These are phyloP conservation scores for Lamellibrachia columna DNA, from an alignment of 2,888 invertebrate genomes.

Conservation along the genomic window DNA sequence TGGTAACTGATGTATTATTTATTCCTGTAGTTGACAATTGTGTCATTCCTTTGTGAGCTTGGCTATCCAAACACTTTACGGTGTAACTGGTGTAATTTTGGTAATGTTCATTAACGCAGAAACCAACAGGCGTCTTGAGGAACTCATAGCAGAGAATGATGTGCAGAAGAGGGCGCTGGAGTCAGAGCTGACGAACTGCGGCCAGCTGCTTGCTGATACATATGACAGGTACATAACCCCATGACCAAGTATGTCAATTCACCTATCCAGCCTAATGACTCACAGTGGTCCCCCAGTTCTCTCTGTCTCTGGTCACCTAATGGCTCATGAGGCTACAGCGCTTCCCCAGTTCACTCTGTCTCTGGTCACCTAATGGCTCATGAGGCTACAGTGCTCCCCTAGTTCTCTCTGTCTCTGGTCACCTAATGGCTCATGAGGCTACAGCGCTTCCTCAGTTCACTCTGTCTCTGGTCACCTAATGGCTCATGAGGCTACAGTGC, in stretches of 20 bases:
- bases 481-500: no score
- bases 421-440: no score
- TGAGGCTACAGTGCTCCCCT: no score
- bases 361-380: no score
- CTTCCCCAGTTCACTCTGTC: no score
- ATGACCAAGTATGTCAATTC: background rate
- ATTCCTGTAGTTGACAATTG: background rate
- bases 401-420: no score
- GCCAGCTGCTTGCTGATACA: slow-evolving; percentile 53
- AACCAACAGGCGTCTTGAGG: background rate
- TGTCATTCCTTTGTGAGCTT: background rate
- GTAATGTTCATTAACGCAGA: background rate
- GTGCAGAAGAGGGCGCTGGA: slow-evolving; percentile 42
- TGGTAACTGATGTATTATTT: background rate
- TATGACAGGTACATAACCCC: slow-evolving; percentile 53
- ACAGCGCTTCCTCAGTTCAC: no score
- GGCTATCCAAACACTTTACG: background rate
- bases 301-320: no score
- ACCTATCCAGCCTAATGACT: no score
- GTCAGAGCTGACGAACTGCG: slow-evolving; percentile 45
- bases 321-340: no score
- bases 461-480: no score
- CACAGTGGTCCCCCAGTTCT: no score
- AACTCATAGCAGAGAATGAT: slow-evolving; percentile 28
- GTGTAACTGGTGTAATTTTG: background rate